Percentiles rank a stretch among this genome's conserved stretches.
Conservation (phyloP, 2,797 vertebrate species). For the Distichodus sexfasciatus region DNA sequence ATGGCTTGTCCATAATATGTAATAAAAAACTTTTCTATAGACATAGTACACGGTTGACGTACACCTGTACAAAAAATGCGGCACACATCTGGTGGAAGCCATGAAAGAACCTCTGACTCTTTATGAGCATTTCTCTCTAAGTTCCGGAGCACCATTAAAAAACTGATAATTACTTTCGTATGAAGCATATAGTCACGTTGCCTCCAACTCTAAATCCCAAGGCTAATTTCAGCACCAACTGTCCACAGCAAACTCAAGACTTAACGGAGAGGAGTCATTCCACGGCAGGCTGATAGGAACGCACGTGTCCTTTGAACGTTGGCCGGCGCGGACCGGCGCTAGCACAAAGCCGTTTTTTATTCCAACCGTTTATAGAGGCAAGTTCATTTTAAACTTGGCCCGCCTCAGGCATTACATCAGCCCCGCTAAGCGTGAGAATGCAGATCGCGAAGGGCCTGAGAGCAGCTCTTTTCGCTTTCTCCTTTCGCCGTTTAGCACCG, state of each 20-base stretch:
- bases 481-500: conserved; percentile 62
- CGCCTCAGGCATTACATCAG: conserved; percentile 69
- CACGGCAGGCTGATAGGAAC: conserved; percentile 33
- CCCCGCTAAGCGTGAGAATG: conserved; percentile 71
- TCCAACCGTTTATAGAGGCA: conserved; percentile 62
- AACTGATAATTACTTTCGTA: conserved; percentile 25
- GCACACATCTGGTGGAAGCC: conserved; percentile 9
- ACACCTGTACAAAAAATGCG: background rate
- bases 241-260: background rate
- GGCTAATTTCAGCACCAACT: background rate
- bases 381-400: conserved; percentile 66
- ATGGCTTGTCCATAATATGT: too few species aligned
- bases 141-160: background rate
- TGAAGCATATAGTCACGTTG: background rate
- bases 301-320: conserved; percentile 31
- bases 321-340: conserved; percentile 51
- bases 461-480: conserved; percentile 44
- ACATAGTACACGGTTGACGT: conserved; percentile 16
- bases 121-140: conserved; percentile 1
- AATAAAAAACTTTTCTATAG: too few species aligned
- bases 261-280: background rate
- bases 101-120: conserved; percentile 2
- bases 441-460: conserved; percentile 61
- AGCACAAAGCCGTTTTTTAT: conserved; percentile 52
- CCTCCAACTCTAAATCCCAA: conserved; percentile 9